phyloP scores from a whole-genome alignment of 2,888 invertebrate species.

The Muschampia plurimacula region DNA sequence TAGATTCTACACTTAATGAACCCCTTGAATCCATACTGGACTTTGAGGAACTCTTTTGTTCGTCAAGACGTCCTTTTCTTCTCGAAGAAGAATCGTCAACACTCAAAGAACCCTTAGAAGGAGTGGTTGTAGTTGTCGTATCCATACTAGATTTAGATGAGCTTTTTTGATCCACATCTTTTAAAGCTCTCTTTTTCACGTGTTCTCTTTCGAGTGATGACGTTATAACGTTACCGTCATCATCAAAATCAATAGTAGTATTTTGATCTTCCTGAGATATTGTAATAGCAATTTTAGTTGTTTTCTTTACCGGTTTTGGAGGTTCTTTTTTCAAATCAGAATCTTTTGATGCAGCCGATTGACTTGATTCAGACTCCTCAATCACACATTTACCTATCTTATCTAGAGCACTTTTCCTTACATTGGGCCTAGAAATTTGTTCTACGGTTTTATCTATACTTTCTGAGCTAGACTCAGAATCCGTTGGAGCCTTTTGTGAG shows the following conservation, averaged over 20 bases:
- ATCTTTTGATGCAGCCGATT: conserved; percentile 83
- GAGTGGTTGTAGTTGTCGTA: conserved; percentile 78
- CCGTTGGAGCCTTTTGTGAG: conserved; percentile 83
- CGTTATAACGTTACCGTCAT: conserved; percentile 79
- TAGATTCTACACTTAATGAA: conserved; percentile 88
- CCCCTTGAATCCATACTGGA: conserved; percentile 88
- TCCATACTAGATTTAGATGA: conserved; percentile 87
- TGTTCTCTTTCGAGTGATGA: conserved; percentile 76
- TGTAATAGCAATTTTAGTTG: conserved; percentile 82
- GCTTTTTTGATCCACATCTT: conserved; percentile 80
- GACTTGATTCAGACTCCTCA: conserved; percentile 87
- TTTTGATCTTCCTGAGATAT: conserved; percentile 84
- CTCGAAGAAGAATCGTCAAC: conserved; percentile 82
- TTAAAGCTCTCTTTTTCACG: conserved; percentile 74
- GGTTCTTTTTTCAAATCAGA: conserved; percentile 78
- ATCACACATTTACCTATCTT: conserved; percentile 78
- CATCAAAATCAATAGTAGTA: conserved; percentile 82
- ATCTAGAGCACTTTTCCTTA: conserved; percentile 75
- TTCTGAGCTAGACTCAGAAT: conserved; percentile 86
- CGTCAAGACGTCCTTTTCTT: conserved; percentile 74
- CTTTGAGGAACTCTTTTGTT: conserved; percentile 86
- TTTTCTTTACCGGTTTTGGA: conserved; percentile 80
- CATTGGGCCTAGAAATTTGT: conserved; percentile 74
- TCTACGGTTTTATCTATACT: conserved; percentile 82
- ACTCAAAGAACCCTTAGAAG: conserved; percentile 81